Conservation (phyloP, 2,888 invertebrate genomes). For the Abrostola tripartita region DNA sequence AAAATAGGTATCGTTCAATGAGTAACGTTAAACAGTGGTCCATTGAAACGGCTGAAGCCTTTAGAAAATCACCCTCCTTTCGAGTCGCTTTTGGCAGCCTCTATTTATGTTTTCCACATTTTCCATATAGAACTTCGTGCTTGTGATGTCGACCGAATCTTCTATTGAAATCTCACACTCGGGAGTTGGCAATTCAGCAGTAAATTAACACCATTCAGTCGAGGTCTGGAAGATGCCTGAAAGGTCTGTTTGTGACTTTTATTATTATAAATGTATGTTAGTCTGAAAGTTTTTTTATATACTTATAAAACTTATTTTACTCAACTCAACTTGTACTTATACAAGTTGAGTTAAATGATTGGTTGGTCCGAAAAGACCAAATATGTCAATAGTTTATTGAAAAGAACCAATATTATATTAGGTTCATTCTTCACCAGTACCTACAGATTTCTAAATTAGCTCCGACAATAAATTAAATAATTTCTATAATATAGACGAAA, state of each 20-base stretch:
- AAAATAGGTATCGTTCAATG: conserved; percentile 81
- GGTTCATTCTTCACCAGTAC: too few species aligned
- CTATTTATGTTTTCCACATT: conserved; percentile 85
- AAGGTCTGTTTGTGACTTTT: conserved; percentile 53
- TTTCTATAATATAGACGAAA: too few species aligned
- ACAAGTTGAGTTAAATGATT: too few species aligned
- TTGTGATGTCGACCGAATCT: conserved; percentile 76
- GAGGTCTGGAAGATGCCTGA: conserved; percentile 61
- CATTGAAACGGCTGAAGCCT: conserved; percentile 83
- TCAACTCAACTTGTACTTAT: too few species aligned
- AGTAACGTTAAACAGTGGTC: conserved; percentile 84
- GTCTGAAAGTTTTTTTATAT: conserved; percentile 22
- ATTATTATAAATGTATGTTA: conserved; percentile 30
- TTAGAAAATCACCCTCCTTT: conserved; percentile 86
- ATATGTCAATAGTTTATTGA: too few species aligned
- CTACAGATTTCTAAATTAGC: too few species aligned
- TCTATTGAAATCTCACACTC: conserved; percentile 79
- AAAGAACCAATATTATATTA: too few species aligned
- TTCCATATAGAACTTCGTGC: conserved; percentile 82
- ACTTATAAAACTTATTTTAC: too few species aligned
- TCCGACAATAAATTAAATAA: too few species aligned
- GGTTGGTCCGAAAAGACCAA: too few species aligned
- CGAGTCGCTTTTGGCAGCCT: conserved; percentile 78
- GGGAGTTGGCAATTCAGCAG: conserved; percentile 77
- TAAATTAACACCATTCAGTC: conserved; percentile 83